These are phyloP conservation scores for Ganaspis brasiliensis DNA, from an alignment of 2,888 invertebrate species.

Conservation along the genomic window DNA sequence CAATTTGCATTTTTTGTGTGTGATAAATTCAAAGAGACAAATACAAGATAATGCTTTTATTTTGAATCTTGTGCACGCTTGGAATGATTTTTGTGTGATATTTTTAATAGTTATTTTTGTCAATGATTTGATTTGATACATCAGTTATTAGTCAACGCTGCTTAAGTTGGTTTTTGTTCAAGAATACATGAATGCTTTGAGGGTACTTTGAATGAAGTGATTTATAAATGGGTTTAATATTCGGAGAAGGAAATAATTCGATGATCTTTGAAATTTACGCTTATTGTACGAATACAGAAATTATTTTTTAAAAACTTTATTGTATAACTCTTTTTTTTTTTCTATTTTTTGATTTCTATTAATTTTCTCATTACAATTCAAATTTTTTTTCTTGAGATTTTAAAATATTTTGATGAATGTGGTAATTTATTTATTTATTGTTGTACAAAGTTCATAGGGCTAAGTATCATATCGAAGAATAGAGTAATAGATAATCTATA, in stretches of 20 bases:
- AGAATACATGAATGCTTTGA: constrained; percentile 13
- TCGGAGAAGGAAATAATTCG: neutral
- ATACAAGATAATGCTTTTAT: neutral
- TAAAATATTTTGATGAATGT: too few species aligned
- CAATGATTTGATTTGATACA: constrained; percentile 29
- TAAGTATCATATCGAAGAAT: too few species aligned
- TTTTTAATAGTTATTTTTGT: constrained; percentile 43
- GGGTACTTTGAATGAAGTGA: constrained; percentile 12
- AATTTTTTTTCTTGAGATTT: too few species aligned
- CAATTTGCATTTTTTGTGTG: neutral
- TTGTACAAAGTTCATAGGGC: too few species aligned
- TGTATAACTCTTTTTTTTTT: neutral
- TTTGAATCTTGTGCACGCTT: constrained; percentile 1
- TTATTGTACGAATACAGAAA: neutral
- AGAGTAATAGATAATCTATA: too few species aligned
- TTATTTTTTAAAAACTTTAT: too few species aligned
- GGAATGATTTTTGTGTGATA: constrained; percentile 7
- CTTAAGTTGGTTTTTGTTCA: constrained; percentile 24
- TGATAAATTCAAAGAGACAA: neutral
- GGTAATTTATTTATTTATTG: too few species aligned
- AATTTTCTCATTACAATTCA: too few species aligned
- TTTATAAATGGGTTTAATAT: neutral
- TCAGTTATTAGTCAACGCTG: constrained; percentile 34
- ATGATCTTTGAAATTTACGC: neutral
- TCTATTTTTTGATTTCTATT: too few species aligned